A percentile compares a stretch with the other conserved stretches of the same genome.
phyloP scores from a whole-genome alignment of 2,888 invertebrate genomes.

The Apodemia duryi region DNA sequence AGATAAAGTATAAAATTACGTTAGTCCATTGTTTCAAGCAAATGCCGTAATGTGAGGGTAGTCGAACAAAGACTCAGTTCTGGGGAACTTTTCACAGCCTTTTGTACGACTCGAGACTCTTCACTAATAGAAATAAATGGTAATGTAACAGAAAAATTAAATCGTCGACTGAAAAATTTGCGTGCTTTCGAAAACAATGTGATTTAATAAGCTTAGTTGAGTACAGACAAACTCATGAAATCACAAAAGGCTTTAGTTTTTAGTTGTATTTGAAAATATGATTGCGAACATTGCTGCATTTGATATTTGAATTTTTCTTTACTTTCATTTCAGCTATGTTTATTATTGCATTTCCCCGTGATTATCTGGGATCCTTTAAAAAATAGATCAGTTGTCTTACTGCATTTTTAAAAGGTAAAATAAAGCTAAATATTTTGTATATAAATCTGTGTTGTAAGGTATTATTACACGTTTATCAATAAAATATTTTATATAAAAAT shows the following conservation, averaged over 20 bases:
- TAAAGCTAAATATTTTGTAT: too few relatives aligned
- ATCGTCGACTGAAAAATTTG: conserved; percentile 19
- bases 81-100: conserved; percentile 46
- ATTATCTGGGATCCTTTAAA: neutral
- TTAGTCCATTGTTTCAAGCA: conserved; percentile 34
- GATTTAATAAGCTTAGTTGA: conserved; percentile 13
- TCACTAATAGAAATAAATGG: conserved; percentile 24
- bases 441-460: too few relatives aligned
- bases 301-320: neutral
- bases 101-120: conserved; percentile 45
- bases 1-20: conserved; percentile 36
- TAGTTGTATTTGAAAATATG: neutral
- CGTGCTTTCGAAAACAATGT: conserved; percentile 17
- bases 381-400: neutral
- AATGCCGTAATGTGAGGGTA: conserved; percentile 31
- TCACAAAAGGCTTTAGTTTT: conserved; percentile 11
- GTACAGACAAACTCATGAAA: conserved; percentile 3
- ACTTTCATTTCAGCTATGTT: neutral
- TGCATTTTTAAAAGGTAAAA: too few relatives aligned
- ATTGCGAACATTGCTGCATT: neutral
- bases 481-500: too few relatives aligned
- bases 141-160: conserved; percentile 25
- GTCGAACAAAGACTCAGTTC: conserved; percentile 30
- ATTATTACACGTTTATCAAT: too few relatives aligned
- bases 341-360: neutral